Conservation (phyloP, 92 coral and sea anemone species). For the Epizoanthus rinbou region DNA sequence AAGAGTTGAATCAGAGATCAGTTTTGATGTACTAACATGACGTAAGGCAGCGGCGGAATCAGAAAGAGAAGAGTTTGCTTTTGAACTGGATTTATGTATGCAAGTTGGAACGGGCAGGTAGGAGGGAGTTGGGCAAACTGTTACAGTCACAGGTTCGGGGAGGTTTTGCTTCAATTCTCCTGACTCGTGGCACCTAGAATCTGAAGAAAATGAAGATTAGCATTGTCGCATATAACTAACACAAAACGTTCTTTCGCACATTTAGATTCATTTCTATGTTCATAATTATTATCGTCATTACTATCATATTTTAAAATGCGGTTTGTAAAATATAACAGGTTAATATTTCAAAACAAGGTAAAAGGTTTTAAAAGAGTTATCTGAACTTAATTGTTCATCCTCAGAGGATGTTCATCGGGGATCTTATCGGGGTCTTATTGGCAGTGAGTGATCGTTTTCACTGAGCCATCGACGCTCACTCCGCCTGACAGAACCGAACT, state of each 20-base stretch:
- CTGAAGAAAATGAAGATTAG: constrained; percentile 5
- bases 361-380: no score
- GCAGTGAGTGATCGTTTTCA: no score
- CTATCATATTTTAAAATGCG: no score
- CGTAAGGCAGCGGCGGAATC: neutral
- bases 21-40: neutral
- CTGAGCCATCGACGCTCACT: no score
- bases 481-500: no score
- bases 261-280: no score
- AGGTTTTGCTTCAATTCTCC: neutral
- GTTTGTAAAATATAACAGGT: no score
- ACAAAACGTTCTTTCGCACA: no score
- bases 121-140: constrained; percentile 37
- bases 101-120: constrained; percentile 28
- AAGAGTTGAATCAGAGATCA: neutral
- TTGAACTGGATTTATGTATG: constrained; percentile 8
- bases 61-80: neutral
- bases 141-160: constrained; percentile 27
- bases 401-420: no score
- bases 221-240: neutral
- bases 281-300: neutral
- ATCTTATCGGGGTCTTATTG: no score
- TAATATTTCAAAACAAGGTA: no score
- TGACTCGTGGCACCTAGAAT: constrained; percentile 15
- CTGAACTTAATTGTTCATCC: no score